These are phyloP conservation scores for Cecidostiba fungosa DNA, from an alignment of 2,888 invertebrate species.

Conservation along the genomic window DNA sequence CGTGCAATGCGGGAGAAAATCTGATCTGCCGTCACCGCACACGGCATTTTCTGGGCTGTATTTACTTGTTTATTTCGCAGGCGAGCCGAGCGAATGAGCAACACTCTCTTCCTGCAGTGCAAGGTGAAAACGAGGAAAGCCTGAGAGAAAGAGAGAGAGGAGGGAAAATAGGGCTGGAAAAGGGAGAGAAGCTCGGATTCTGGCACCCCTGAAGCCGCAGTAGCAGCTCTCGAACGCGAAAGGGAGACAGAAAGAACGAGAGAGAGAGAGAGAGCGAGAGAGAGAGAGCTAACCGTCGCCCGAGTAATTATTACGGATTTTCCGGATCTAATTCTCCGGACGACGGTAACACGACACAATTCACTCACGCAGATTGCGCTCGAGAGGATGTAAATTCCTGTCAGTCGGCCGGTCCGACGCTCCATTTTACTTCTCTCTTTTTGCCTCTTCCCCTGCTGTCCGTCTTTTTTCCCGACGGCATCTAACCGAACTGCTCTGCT, in stretches of 20 bases:
- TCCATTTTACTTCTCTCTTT: conserved; percentile 75
- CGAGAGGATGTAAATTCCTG: conserved; percentile 79
- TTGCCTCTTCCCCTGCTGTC: conserved; percentile 67
- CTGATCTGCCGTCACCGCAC: conserved; percentile 55
- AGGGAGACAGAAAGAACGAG: conserved; percentile 49
- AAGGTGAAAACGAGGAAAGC: conserved; percentile 57
- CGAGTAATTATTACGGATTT: conserved; percentile 80
- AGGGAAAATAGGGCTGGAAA: conserved; percentile 18
- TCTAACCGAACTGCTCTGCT: conserved; percentile 47
- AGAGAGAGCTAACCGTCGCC: conserved; percentile 61
- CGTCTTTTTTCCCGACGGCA: conserved; percentile 45
- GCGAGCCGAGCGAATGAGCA: conserved; percentile 55
- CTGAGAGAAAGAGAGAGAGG: background rate
- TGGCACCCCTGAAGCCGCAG: conserved; percentile 42
- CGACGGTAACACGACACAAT: conserved; percentile 79
- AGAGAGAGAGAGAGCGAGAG: conserved; percentile 52
- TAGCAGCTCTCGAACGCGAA: conserved; percentile 46
- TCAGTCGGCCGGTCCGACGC: conserved; percentile 76
- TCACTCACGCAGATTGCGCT: conserved; percentile 79
- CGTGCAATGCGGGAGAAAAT: conserved; percentile 47
- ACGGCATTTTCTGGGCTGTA: conserved; percentile 69
- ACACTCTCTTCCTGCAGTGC: background rate
- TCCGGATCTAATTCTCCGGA: conserved; percentile 79
- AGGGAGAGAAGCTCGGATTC: conserved; percentile 48
- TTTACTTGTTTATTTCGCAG: conserved; percentile 75